Evolutionary conservation across 2,113 vertebrate genomes (phyloP).

Genomic region (Ramphastos sulfuratus): DNA sequence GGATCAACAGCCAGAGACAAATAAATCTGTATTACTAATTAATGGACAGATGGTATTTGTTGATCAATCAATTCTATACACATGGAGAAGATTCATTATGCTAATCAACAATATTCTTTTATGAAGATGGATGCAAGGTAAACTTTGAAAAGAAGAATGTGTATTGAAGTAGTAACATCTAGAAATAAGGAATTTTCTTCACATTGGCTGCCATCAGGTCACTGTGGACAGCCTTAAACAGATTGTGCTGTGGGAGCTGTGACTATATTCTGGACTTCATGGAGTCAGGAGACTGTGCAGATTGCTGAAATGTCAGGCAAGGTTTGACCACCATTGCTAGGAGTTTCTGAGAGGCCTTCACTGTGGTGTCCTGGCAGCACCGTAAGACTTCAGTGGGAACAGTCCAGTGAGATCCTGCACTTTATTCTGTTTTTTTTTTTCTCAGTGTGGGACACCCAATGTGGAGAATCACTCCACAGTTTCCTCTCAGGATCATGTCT

Average conservation of each 20-base stretch:
- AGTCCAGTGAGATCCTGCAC: background rate
- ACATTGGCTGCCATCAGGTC: background rate
- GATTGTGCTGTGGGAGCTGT: background rate
- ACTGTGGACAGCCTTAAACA: background rate
- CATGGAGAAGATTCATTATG: constrained; percentile 4
- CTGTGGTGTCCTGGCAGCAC: background rate
- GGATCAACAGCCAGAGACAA: background rate
- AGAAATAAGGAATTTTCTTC: background rate
- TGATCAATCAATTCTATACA: constrained; percentile 21
- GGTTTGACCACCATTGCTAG: background rate
- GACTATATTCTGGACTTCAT: background rate
- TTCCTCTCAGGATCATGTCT: background rate
- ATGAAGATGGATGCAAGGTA: constrained; percentile 22
- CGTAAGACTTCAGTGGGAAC: background rate
- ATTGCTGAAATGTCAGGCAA: background rate
- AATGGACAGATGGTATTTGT: constrained; percentile 24
- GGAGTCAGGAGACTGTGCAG: background rate
- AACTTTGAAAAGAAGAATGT: constrained; percentile 3
- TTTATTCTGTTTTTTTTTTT: background rate
- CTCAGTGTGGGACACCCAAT: background rate
- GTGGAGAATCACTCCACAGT: background rate
- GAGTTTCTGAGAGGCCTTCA: background rate
- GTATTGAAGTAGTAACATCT: background rate
- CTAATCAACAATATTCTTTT: background rate
- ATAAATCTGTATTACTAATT: background rate